Conservation (phyloP, 1,140 invertebrate species). For the Tetramorium parvispinum region DNA sequence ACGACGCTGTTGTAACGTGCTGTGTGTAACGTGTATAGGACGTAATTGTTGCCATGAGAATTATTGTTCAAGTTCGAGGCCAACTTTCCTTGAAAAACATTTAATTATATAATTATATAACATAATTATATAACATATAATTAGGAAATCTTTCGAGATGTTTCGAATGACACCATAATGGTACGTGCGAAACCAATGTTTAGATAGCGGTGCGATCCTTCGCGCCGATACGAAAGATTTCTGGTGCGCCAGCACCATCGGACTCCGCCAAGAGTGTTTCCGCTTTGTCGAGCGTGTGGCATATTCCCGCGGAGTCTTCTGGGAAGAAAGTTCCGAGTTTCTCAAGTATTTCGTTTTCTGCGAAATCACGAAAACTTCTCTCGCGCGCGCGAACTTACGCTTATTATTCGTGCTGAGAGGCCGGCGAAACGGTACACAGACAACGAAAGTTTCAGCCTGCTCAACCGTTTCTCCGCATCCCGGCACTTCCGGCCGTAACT, state of each 20-base stretch:
- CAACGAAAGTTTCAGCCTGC: background rate
- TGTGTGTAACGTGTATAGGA: background rate
- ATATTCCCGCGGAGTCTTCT: constrained; percentile 28
- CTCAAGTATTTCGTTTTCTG: constrained; percentile 51
- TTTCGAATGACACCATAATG: background rate
- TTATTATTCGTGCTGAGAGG: constrained; percentile 34
- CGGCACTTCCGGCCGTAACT: background rate
- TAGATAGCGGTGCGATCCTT: background rate
- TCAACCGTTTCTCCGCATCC: background rate
- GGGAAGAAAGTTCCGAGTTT: constrained; percentile 35
- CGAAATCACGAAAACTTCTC: constrained; percentile 42
- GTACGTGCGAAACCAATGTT: background rate
- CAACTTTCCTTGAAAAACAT: background rate
- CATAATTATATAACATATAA: no score
- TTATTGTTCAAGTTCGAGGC: background rate
- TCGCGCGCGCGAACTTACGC: background rate
- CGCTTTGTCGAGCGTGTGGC: constrained; percentile 27
- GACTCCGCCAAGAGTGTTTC: background rate
- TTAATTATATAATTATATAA: no score
- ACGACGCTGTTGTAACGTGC: background rate
- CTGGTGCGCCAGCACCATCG: background rate
- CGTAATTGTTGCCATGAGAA: background rate
- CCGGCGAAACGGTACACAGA: background rate
- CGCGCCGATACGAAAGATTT: constrained; percentile 1
- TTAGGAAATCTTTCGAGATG: background rate